phyloP scores from a whole-genome alignment of 35 echinoderm and acorn worm genomes.

The Holothuria glaberrima region DNA sequence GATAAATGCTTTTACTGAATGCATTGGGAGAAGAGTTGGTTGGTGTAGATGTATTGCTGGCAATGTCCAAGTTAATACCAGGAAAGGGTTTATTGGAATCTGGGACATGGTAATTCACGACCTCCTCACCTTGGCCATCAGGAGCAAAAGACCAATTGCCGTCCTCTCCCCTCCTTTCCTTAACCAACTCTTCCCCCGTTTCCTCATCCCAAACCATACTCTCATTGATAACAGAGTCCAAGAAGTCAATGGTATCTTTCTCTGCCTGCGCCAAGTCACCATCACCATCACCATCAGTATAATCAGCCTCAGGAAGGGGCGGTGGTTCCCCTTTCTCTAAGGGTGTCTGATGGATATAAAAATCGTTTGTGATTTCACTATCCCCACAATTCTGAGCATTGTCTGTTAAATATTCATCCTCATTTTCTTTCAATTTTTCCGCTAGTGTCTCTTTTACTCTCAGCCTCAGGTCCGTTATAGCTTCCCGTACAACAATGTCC shows the following conservation, averaged over 20 bases:
- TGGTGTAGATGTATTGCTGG: constrained; percentile 1
- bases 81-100: constrained; percentile 61
- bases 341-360: background rate
- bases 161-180: constrained; percentile 6
- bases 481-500: constrained; percentile 82
- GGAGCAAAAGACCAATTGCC: constrained; percentile 60
- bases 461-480: constrained; percentile 67
- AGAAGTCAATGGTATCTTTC: constrained; percentile 75
- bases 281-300: background rate
- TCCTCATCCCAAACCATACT: constrained; percentile 77
- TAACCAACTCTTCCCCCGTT: constrained; percentile 29
- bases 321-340: constrained; percentile 1
- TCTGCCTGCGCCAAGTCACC: constrained; percentile 50
- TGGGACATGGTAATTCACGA: constrained; percentile 8
- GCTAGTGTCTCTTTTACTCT: constrained; percentile 69
- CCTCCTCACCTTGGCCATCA: background rate
- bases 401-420: constrained; percentile 31
- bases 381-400: background rate
- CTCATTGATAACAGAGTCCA: constrained; percentile 88
- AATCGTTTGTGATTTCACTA: background rate
- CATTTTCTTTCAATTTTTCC: constrained; percentile 59
- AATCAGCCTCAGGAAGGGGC: constrained; percentile 32
- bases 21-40: constrained; percentile 14
- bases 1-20: constrained; percentile 68
- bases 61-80: constrained; percentile 65